These are phyloP conservation scores for Syngnathus rostellatus DNA, from an alignment of 2,797 vertebrate genomes.

Conservation along the genomic window DNA sequence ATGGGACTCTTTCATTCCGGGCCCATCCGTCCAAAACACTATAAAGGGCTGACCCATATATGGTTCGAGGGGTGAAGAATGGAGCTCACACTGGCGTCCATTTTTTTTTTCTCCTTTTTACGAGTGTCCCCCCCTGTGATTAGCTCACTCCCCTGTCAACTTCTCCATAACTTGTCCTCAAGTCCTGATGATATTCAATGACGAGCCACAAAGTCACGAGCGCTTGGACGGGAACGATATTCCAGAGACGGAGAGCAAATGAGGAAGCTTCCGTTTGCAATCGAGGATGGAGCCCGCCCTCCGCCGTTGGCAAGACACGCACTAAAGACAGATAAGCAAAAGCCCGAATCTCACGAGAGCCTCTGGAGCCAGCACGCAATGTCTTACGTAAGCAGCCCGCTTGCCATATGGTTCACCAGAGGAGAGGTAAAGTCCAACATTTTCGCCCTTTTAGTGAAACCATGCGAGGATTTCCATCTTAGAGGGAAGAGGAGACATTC, in stretches of 20 bases:
- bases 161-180: conserved; percentile 27
- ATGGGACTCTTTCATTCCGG: conserved; percentile 33
- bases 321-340: conserved; percentile 30
- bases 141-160: background rate
- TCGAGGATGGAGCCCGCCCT: conserved; percentile 1
- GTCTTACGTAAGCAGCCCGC: conserved; percentile 51
- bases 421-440: background rate
- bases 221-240: background rate
- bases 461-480: background rate
- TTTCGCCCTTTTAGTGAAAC: background rate
- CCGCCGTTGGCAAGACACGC: conserved; percentile 13
- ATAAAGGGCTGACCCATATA: conserved; percentile 43
- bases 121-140: no score
- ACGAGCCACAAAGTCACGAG: no score
- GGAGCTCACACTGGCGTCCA: background rate
- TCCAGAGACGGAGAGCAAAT: background rate
- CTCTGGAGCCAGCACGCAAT: conserved; percentile 39
- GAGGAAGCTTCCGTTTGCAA: conserved; percentile 4
- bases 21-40: background rate
- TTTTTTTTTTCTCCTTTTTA: background rate
- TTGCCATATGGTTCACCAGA: conserved; percentile 29
- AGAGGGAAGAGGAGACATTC: background rate
- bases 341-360: conserved; percentile 22
- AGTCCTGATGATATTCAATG: conserved; percentile 4
- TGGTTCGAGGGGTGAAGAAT: conserved; percentile 19